Evolutionary conservation across 2,797 vertebrate genomes (phyloP).

Genomic region (Coregonus suidteri): DNA sequence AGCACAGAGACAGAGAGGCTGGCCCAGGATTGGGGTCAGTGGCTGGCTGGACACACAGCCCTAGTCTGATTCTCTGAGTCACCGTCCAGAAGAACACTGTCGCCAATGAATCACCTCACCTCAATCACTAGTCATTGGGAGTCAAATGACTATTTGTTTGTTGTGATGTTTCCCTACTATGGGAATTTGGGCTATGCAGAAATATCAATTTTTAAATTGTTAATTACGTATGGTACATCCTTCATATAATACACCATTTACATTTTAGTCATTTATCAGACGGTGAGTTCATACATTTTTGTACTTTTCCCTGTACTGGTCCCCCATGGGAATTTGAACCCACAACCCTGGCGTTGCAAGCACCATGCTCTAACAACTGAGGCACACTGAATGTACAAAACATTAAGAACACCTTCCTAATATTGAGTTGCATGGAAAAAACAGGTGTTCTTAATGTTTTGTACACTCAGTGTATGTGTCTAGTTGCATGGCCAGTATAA

Average conservation of each 20-base stretch:
- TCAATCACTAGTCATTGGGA: slow-evolving; percentile 44
- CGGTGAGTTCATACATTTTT: no score
- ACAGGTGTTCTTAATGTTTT: no score
- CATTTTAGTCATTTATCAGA: background rate
- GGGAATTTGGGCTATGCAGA: background rate
- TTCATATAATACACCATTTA: background rate
- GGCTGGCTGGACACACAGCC: slow-evolving; percentile 9
- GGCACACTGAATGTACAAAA: no score
- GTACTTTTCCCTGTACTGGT: no score
- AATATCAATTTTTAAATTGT: no score
- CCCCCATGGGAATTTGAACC: no score
- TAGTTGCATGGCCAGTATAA: background rate
- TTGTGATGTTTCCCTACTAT: slow-evolving; percentile 21
- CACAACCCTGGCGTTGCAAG: no score
- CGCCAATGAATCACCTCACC: slow-evolving; percentile 38
- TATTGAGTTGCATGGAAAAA: no score
- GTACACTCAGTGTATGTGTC: no score
- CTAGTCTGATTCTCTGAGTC: slow-evolving; percentile 13
- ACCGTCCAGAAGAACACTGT: background rate
- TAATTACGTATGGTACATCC: background rate
- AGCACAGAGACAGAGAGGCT: slow-evolving; percentile 25
- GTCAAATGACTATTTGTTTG: slow-evolving; percentile 37
- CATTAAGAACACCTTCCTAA: no score
- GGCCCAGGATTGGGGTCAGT: slow-evolving; percentile 36
- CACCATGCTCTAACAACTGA: no score